Percentiles rank a stretch among this genome's conserved stretches.
phyloP scores from a whole-genome alignment of 2,888 invertebrate genomes.

The Therioaphis trifolii region DNA sequence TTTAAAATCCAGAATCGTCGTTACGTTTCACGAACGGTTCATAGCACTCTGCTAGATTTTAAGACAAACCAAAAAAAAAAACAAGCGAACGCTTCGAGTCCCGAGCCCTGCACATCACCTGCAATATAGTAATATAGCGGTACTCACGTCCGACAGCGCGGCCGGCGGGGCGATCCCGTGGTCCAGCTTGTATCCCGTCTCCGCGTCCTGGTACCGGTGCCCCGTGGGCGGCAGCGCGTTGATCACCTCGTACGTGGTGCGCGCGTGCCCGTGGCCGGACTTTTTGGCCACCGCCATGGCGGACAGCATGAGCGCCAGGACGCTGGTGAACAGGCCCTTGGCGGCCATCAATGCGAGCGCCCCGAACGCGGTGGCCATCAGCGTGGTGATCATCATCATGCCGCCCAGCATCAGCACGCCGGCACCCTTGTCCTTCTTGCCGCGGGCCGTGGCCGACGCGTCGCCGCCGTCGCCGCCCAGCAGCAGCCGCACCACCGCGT shows the following conservation, averaged over 20 bases:
- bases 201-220: neutral
- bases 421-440: conserved; percentile 69
- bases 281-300: conserved; percentile 51
- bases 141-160: conserved; percentile 30
- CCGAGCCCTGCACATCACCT: no score
- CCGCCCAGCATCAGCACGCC: conserved; percentile 70
- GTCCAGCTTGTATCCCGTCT: conserved; percentile 2
- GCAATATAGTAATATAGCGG: no score
- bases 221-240: conserved; percentile 57
- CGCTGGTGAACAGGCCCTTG: conserved; percentile 62
- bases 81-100: no score
- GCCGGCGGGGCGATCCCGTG: neutral
- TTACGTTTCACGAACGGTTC: no score
- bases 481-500: conserved; percentile 4
- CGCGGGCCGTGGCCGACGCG: conserved; percentile 67
- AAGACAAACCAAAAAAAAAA: no score
- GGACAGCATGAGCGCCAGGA: conserved; percentile 63
- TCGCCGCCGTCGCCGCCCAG: neutral
- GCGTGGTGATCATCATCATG: conserved; percentile 77
- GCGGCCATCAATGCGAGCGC: conserved; percentile 70
- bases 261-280: conserved; percentile 40
- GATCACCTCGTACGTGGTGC: conserved; percentile 64
- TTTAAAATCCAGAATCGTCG: no score
- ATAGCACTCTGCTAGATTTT: no score
- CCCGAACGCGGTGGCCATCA: conserved; percentile 81